Base-by-base conservation (phyloP, 2,113 vertebrate genomes). In the Clarias macrocephalus region DNA sequence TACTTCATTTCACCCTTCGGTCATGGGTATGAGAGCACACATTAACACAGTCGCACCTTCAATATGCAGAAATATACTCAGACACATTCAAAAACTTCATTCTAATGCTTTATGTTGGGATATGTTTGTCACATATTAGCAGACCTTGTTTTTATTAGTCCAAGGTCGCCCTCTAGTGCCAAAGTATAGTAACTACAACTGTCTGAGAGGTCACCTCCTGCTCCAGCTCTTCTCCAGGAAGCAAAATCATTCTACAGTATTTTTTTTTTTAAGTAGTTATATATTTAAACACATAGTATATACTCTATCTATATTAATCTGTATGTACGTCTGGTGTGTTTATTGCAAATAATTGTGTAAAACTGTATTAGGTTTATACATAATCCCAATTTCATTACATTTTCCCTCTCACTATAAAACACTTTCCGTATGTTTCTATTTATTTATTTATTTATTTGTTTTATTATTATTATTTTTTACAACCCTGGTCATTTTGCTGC, bases 1-100 rank as follows among this genome's bases (percentile, higher is more conserved):
- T 99, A 99, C 92, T 99, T 99, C 95, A 98, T 99, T 94, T 99
- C 98, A 0, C 98, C 98, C 85, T 98, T 98, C 0, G 98, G 98
- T 83, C 98, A 99, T 0, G 97, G 98, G 98, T 99, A 97, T 0
- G 92, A 68, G 15, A 59, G 42, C 54, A 25, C 81, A 66, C 79
- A 83, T n/a, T 16, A 10, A 23, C 86, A 79, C 28, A 57, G 59
- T 25, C 82, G 62, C 52, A n/a, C 65, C 56, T n/a, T n/a, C 8
- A 11, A 12, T n/a, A 19, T n/a, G 25, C 25, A 82, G 37, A 65
- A n/a, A 57, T 52, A 54, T 25, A 21, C 56, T 18, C 70, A 60
- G 16, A 80, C 52, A 11, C 19, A 42, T 12, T 0, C 13, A 18
- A 3, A 3, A 59, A 30, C 52, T 18, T 80, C 54, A 33, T 70